Evolutionary conservation across 2,113 vertebrate species (phyloP), one percentile per base, ranked within the genome.

Genomic region (Cichladusa arquata): DNA sequence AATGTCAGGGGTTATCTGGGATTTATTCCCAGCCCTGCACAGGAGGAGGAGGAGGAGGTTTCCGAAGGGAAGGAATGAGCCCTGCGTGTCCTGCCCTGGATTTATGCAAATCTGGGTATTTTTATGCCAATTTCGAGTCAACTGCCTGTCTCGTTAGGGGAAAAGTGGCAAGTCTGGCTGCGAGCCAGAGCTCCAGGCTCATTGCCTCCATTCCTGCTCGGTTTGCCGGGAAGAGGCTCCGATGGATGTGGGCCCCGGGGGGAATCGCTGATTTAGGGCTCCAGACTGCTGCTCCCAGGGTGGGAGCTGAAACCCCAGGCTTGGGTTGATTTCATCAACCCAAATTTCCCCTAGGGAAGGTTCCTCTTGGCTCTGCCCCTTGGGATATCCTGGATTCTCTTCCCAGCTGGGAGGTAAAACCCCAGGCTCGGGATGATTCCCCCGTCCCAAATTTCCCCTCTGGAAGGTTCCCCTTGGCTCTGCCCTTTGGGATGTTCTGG

Each of bases 121-220:
- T 96, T 92, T n/a, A 42, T 95, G 96, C 95, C 93, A 94, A 94
- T 92, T 94, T 69, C 11, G 71, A 96, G 57, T 56, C 90, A 72
- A 76, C 65, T 76, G 81, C 58, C 88, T 90, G 90, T 93, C 93
- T 96, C 47, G 15, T 57, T 47, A 65, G 50, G 85, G 78, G 45
- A 61, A 50, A 88, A 92, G 79, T 82, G 92, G 92, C 66, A 90
- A 77, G 54, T 4, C 45, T 96, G 93, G 95, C 92, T 53, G 19
- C 1, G 6, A 95, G 93, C 96, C 95, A 96, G 87, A 79, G 62
- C 90, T 28, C 34, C 5, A 12, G 65, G 48, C 86, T 71, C 28
- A 0, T 60, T 71, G 34, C 79, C 14, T 9, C 65, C 0, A 0
- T 1, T 74, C 40, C 31, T 4, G 16, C 71, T 60, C 19, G 0